A percentile compares a stretch with the other conserved stretches of the same genome.
These are phyloP conservation scores for Pedicia rivosa DNA, from an alignment of 2,888 invertebrate species.

Conservation along the genomic window DNA sequence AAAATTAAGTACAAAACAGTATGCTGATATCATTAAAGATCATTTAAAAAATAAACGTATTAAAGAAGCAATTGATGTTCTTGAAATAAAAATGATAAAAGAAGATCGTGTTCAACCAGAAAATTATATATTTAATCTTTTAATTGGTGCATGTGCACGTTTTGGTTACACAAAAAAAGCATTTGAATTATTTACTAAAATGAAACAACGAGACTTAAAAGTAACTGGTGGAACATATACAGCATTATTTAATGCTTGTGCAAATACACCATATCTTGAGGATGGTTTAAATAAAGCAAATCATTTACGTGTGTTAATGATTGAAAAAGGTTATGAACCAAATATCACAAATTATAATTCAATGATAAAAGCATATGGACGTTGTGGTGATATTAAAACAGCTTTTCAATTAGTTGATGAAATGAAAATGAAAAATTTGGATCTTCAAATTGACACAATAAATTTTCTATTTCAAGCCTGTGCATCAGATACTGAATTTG, in stretches of 20 bases:
- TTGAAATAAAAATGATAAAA: constrained; percentile 61
- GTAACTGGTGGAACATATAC: constrained; percentile 63
- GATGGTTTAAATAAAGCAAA: constrained; percentile 54
- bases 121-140: constrained; percentile 59
- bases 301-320: constrained; percentile 48
- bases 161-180: constrained; percentile 77
- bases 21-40: constrained; percentile 53
- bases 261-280: constrained; percentile 52
- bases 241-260: constrained; percentile 76
- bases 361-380: constrained; percentile 84
- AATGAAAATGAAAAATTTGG: constrained; percentile 49
- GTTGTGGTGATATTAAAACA: constrained; percentile 57
- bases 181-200: constrained; percentile 64
- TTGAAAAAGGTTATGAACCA: constrained; percentile 48
- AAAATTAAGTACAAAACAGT: constrained; percentile 43
- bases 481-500: constrained; percentile 58
- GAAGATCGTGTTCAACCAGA: constrained; percentile 65
- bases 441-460: constrained; percentile 49
- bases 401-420: constrained; percentile 76
- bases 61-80: constrained; percentile 59
- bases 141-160: constrained; percentile 71
- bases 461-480: constrained; percentile 74
- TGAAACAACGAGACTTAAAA: constrained; percentile 57
- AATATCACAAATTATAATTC: constrained; percentile 69
- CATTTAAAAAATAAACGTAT: constrained; percentile 45